A percentile compares a stretch with the other conserved stretches of the same genome.
phyloP scores from a whole-genome alignment of 2,888 invertebrate genomes.

The Microplitis manilae region DNA sequence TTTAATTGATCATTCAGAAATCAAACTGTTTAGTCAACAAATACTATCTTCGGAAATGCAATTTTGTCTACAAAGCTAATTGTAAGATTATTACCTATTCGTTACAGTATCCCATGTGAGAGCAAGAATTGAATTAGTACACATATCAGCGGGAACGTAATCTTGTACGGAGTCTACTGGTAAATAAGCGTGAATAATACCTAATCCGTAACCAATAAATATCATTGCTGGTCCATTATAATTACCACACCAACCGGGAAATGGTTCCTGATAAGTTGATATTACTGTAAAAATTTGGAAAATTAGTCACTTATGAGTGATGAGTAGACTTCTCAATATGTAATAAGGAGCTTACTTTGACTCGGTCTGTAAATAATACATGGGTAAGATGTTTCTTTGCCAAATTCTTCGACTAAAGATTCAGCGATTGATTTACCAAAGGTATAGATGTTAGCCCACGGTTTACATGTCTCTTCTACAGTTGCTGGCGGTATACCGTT shows the following conservation, averaged over 20 bases:
- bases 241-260: slow-evolving; percentile 52
- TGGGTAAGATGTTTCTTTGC: slow-evolving; percentile 49
- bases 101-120: slow-evolving; percentile 56
- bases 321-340: too few relatives aligned
- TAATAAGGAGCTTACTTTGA: slow-evolving; percentile 50
- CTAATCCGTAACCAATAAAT: slow-evolving; percentile 47
- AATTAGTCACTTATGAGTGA: not conserved
- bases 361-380: slow-evolving; percentile 59
- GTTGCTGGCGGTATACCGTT: slow-evolving; percentile 52
- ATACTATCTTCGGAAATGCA: not conserved
- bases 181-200: slow-evolving; percentile 55
- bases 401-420: slow-evolving; percentile 54
- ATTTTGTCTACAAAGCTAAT: not conserved
- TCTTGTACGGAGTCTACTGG: slow-evolving; percentile 49
- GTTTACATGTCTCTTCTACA: slow-evolving; percentile 47
- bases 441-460: slow-evolving; percentile 56
- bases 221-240: slow-evolving; percentile 48
- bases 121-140: slow-evolving; percentile 55
- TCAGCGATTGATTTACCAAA: slow-evolving; percentile 60
- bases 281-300: slow-evolving; percentile 49
- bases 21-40: too few relatives aligned
- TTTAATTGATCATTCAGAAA: too few relatives aligned
- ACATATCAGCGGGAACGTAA: slow-evolving; percentile 58
- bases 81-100: slow-evolving; percentile 50
- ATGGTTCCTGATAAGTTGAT: slow-evolving; percentile 55